Conservation (phyloP, 2,888 invertebrate species). For the Dasysyrphus albostriatus region DNA sequence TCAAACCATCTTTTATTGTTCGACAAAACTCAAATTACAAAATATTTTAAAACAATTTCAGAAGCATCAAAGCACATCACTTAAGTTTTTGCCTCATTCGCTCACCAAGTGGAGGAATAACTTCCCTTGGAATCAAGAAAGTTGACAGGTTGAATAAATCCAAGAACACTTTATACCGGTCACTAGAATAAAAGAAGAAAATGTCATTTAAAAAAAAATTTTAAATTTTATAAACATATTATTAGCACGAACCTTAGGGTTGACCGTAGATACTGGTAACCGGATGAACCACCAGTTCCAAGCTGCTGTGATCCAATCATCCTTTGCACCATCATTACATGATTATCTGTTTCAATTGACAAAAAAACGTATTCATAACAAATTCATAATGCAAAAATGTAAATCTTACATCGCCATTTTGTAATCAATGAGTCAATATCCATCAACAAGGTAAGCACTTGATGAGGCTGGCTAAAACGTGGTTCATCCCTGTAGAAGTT, state of each 20-base stretch:
- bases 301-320: slow-evolving; percentile 99
- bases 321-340: slow-evolving; percentile 98
- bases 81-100: slow-evolving; percentile 86
- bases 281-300: slow-evolving; percentile 99
- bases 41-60: neutral
- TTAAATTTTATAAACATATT: neutral
- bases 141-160: slow-evolving; percentile 99
- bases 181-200: slow-evolving; percentile 86
- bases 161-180: slow-evolving; percentile 99
- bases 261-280: slow-evolving; percentile 98
- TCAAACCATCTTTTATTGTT: neutral
- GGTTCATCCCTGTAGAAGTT: slow-evolving; percentile 98
- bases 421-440: slow-evolving; percentile 99
- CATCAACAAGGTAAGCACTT: slow-evolving; percentile 96
- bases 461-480: slow-evolving; percentile 98
- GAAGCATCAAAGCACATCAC: neutral
- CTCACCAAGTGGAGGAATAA: slow-evolving; percentile 94
- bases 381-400: slow-evolving; percentile 13
- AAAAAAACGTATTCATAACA: neutral
- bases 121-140: slow-evolving; percentile 95
- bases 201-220: slow-evolving; percentile 2
- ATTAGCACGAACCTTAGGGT: slow-evolving; percentile 91
- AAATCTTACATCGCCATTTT: slow-evolving; percentile 97
- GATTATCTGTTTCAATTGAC: slow-evolving; percentile 90
- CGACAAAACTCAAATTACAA: neutral